phyloP scores from a whole-genome alignment of 1,140 invertebrate genomes.

The Brachionus asplanchnoidis region DNA sequence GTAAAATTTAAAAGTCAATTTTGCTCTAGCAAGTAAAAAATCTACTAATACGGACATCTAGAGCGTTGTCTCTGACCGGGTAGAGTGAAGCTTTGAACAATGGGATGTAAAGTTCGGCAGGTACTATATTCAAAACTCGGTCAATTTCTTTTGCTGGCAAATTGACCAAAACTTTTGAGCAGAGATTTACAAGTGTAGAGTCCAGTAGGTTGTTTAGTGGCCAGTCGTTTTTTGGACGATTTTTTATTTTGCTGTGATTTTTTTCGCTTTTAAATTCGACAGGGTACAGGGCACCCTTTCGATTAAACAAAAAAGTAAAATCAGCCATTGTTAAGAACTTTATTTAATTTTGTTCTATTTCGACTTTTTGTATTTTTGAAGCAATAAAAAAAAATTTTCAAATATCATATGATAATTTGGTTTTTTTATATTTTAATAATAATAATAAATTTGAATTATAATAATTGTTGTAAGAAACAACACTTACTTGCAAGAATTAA shows the following conservation, averaged over 20 bases:
- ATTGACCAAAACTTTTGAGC: conserved; percentile 22
- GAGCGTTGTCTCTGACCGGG: neutral
- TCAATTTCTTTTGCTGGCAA: neutral
- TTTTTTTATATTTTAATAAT: neutral
- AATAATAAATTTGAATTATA: neutral
- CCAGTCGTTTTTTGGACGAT: conserved; percentile 22
- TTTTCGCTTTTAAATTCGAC: conserved; percentile 26
- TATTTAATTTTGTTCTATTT: neutral
- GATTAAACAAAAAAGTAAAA: conserved; percentile 41
- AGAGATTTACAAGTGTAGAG: neutral
- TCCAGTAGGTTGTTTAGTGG: conserved; percentile 12
- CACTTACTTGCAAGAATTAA: neutral
- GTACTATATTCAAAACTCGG: conserved; percentile 3
- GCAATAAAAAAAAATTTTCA: neutral
- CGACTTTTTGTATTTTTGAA: neutral
- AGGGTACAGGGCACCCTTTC: conserved; percentile 32
- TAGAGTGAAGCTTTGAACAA: conserved; percentile 37
- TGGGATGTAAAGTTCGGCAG: neutral
- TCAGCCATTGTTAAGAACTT: neutral
- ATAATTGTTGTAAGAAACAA: neutral
- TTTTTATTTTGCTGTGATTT: neutral
- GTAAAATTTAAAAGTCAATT: neutral
- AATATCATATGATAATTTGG: neutral
- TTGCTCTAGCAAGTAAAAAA: neutral
- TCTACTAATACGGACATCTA: conserved; percentile 10